phyloP scores from a whole-genome alignment of 2,888 invertebrate genomes.

The Chromoteleia sp. region DNA sequence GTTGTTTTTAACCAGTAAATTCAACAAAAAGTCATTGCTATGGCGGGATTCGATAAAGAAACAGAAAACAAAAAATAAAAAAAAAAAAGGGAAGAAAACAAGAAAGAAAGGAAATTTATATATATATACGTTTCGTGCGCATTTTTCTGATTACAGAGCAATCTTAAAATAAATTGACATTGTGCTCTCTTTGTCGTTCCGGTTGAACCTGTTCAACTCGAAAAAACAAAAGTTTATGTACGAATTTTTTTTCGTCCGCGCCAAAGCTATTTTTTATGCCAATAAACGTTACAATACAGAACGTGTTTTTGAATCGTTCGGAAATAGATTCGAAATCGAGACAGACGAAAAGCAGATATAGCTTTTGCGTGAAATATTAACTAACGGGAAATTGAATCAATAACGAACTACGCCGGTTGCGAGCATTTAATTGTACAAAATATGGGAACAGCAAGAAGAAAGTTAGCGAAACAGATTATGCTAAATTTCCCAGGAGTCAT shows the following conservation, averaged over 20 bases:
- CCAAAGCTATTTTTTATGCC: conserved; percentile 26
- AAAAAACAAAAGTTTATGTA: background rate
- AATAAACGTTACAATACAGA: conserved; percentile 45
- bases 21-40: too few relatives aligned
- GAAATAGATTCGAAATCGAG: conserved; percentile 52
- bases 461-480: conserved; percentile 13
- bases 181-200: background rate
- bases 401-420: conserved; percentile 24
- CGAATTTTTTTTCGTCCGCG: background rate
- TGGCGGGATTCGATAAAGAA: too few relatives aligned
- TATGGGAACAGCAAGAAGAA: background rate
- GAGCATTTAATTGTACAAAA: conserved; percentile 28
- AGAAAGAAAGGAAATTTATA: background rate
- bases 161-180: conserved; percentile 11
- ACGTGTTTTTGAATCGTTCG: conserved; percentile 36
- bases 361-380: conserved; percentile 49
- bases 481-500: conserved; percentile 3
- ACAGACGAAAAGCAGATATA: conserved; percentile 33
- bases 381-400: conserved; percentile 47
- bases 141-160: background rate
- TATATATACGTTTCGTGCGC: too few relatives aligned
- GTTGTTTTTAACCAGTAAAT: too few relatives aligned
- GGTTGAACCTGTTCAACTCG: background rate
- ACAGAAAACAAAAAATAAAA: too few relatives aligned
- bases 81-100: too few relatives aligned